phyloP scores from a whole-genome alignment of 2,888 invertebrate genomes.

The Caradrina clavipalpis region DNA sequence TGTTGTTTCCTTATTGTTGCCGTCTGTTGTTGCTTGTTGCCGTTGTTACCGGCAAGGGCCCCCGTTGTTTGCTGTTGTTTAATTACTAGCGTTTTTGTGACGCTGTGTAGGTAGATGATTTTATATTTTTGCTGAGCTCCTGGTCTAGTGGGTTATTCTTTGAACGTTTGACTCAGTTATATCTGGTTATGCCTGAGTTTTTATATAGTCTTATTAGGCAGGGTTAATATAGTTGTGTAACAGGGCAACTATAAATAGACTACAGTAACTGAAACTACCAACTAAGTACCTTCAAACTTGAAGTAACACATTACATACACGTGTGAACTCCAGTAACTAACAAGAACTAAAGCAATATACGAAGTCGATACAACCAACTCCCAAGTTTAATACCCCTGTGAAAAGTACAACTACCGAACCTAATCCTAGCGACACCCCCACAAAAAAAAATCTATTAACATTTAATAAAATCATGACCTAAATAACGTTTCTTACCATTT shows the following conservation, averaged over 20 bases:
- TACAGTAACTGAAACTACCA: neutral
- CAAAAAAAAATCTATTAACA: slow-evolving; percentile 84
- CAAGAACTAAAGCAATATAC: slow-evolving; percentile 45
- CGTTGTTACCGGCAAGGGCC: slow-evolving; percentile 74
- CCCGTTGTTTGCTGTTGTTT: slow-evolving; percentile 81
- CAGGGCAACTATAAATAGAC: neutral
- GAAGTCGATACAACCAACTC: slow-evolving; percentile 2
- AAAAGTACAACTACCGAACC: slow-evolving; percentile 47
- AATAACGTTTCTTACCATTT: slow-evolving; percentile 90
- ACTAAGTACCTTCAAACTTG: slow-evolving; percentile 1
- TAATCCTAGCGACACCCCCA: slow-evolving; percentile 60
- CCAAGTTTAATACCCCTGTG: slow-evolving; percentile 18
- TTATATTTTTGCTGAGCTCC: slow-evolving; percentile 67
- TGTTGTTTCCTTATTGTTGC: slow-evolving; percentile 82
- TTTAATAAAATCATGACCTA: slow-evolving; percentile 91
- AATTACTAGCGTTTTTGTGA: slow-evolving; percentile 84
- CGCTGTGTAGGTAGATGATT: slow-evolving; percentile 67
- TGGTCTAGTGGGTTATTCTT: slow-evolving; percentile 57
- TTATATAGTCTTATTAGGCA: neutral
- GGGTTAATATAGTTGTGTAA: neutral
- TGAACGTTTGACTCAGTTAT: slow-evolving; percentile 17
- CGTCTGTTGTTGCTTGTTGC: slow-evolving; percentile 68
- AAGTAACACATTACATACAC: neutral
- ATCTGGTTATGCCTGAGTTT: slow-evolving; percentile 1
- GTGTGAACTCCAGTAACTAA: slow-evolving; percentile 20